Conservation (phyloP, 2,113 vertebrate species). For the Mesembrinibis cayennensis region DNA sequence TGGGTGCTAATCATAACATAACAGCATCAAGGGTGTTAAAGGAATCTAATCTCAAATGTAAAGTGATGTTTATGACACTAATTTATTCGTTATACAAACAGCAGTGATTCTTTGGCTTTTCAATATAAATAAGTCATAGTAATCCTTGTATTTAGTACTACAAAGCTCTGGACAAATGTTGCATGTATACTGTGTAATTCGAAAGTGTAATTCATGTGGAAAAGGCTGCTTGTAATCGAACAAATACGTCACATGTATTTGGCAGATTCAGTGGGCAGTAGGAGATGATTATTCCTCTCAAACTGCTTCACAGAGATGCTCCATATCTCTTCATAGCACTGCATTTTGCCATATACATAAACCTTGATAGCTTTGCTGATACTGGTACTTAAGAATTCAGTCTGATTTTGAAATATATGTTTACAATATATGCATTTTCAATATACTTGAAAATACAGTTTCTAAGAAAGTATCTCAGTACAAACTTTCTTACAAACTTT, state of each 20-base stretch:
- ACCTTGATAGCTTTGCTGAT: background rate
- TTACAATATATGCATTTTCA: too few species aligned
- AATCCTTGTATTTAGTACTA: background rate
- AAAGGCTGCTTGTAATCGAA: background rate
- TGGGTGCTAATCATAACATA: background rate
- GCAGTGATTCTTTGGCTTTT: background rate
- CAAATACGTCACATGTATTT: background rate
- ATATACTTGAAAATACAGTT: background rate
- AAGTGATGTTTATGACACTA: constrained; percentile 20
- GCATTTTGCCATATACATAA: background rate
- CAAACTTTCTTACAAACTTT: background rate
- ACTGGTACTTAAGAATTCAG: background rate
- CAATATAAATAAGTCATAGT: background rate
- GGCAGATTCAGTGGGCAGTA: background rate
- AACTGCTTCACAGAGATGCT: background rate
- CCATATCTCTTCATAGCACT: background rate
- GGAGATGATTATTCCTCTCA: background rate
- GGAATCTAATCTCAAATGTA: background rate
- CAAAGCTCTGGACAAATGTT: background rate
- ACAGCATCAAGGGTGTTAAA: background rate
- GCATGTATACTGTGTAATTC: background rate
- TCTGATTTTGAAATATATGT: background rate
- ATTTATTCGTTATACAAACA: background rate
- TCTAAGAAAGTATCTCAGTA: background rate
- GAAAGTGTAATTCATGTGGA: background rate